A percentile compares a stretch with the other conserved stretches of the same genome.
Conservation (phyloP, 2,113 vertebrate genomes). For the Channa argus region DNA sequence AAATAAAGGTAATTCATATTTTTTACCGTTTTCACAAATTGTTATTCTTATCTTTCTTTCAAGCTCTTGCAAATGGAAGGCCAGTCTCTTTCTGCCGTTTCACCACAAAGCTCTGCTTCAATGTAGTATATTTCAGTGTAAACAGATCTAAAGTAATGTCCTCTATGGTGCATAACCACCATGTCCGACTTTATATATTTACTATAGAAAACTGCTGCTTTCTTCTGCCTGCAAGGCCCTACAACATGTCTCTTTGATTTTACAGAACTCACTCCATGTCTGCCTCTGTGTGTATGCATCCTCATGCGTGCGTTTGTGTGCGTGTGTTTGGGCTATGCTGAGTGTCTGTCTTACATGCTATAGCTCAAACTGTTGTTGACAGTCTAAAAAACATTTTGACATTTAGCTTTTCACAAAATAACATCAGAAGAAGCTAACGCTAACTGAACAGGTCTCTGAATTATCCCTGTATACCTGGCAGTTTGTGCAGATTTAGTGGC, state of each 20-base stretch:
- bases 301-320: constrained; percentile 9
- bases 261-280: constrained; percentile 43
- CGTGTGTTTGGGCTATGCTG: constrained; percentile 27
- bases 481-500: constrained; percentile 37
- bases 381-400: constrained; percentile 52
- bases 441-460: constrained; percentile 27
- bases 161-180: constrained; percentile 56
- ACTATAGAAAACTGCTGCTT: constrained; percentile 40
- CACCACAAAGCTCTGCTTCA: constrained; percentile 37
- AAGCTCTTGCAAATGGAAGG: constrained; percentile 16
- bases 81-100: constrained; percentile 10
- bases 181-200: constrained; percentile 60
- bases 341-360: constrained; percentile 39
- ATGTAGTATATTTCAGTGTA: constrained; percentile 30
- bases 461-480: constrained; percentile 22
- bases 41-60: background rate
- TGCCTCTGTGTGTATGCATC: constrained; percentile 11
- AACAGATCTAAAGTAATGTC: constrained; percentile 53
- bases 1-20: constrained; percentile 9
- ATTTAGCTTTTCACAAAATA: constrained; percentile 55
- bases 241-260: constrained; percentile 67
- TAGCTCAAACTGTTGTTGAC: constrained; percentile 56
- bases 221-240: constrained; percentile 54
- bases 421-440: constrained; percentile 35
- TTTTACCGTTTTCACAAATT: background rate